Evolutionary conservation across 2,797 vertebrate genomes (phyloP).

Genomic region (Cirrhinus mrigala): DNA sequence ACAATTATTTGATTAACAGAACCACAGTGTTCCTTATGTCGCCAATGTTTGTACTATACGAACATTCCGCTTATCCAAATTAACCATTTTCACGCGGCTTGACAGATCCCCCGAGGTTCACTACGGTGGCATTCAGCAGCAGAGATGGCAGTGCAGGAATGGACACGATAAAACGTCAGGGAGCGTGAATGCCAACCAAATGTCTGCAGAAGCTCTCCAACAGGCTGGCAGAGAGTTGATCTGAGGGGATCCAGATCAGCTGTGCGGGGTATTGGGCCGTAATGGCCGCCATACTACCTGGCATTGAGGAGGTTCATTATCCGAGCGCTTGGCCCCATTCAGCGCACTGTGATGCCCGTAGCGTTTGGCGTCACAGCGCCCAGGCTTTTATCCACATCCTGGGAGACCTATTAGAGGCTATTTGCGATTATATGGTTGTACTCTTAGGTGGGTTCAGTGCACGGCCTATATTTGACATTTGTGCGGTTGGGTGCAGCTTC

Average conservation of each 20-base stretch:
- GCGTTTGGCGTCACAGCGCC: constrained; percentile 76
- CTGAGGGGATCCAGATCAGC: constrained; percentile 79
- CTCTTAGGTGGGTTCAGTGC: constrained; percentile 36
- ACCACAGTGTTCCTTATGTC: background rate
- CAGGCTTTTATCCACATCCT: constrained; percentile 54
- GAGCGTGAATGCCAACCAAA: constrained; percentile 42
- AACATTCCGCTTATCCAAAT: background rate
- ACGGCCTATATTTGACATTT: constrained; percentile 38
- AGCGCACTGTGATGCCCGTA: constrained; percentile 75
- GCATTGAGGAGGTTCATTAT: constrained; percentile 80
- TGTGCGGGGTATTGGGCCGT: constrained; percentile 79
- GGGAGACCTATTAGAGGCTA: constrained; percentile 48
- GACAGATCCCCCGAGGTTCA: constrained; percentile 6
- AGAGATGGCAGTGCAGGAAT: constrained; percentile 30
- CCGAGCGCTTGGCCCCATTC: constrained; percentile 78
- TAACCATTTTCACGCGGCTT: background rate
- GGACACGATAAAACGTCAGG: constrained; percentile 38
- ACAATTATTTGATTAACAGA: background rate
- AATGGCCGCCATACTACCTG: constrained; percentile 72
- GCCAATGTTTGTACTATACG: background rate
- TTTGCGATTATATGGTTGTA: constrained; percentile 36
- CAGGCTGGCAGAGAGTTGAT: constrained; percentile 59
- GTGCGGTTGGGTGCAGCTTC: background rate
- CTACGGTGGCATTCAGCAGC: constrained; percentile 6
- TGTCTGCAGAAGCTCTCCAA: constrained; percentile 39